Evolutionary conservation across 2,113 vertebrate genomes (phyloP), one percentile per base, ranked within the genome.

Genomic region (Scopus umbretta): DNA sequence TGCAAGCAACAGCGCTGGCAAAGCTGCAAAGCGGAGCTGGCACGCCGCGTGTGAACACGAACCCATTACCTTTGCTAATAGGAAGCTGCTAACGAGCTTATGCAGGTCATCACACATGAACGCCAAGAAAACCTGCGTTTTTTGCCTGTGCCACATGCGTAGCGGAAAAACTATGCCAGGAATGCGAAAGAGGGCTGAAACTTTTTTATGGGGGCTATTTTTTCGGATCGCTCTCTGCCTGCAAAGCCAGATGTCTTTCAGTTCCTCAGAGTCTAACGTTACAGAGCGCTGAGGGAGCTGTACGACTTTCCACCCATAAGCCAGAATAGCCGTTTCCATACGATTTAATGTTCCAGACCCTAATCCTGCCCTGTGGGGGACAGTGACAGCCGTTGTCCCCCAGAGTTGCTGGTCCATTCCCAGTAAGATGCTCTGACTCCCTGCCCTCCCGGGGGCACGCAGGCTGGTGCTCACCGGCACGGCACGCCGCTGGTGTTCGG

Each of bases 131-230:
- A 88, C 40, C 56, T 67, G 42, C 26, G 3, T 56, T 74, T 92
- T 85, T 42, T 53, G 83, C 36, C 55, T 70, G 20, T 94, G 80
- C 61, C 90, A 78, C 58, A 43, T 87, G 22, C 3, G 2, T 90
- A 93, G 78, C 73, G 26, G 45, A 53, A 93, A 68, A 96, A 27
- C 56, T 90, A 92, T 91, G 81, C 50, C 79, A 86, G 84, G 91
- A 96, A 96, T 87, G 91, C 5, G 2, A 66, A 40, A 90, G 61
- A 82, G 45, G 25, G 72, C 59, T 80, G 62, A 90, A 94, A 94
- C 58, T 76, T 93, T 93, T 94, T 88, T 67, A 82, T 32, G 79
- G 70, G 62, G 73, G 84, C 55, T 70, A 5, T 23, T 80, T 91
- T 95, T 88, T 80, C 18, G 3, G 17, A 43, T 61, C 29, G 68